A percentile compares a stretch with the other conserved stretches of the same genome.
phyloP scores from a whole-genome alignment of 1,140 invertebrate genomes.

The Gryon sp. region DNA sequence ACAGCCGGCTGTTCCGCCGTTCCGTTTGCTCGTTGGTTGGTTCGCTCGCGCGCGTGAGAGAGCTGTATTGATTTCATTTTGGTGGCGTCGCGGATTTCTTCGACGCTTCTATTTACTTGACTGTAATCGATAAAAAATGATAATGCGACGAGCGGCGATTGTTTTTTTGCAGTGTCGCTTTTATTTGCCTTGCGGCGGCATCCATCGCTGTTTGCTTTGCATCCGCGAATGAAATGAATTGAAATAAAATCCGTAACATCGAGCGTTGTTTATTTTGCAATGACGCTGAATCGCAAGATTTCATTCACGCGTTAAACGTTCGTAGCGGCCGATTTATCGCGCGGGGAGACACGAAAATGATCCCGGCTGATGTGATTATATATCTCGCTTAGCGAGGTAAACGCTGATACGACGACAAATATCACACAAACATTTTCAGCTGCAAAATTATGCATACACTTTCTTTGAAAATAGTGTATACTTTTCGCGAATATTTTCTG shows the following conservation, averaged over 20 bases:
- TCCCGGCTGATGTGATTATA: constrained; percentile 12
- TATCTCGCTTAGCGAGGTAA: neutral
- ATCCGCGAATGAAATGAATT: constrained; percentile 41
- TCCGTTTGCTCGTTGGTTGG: too few species aligned
- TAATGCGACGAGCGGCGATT: constrained; percentile 28
- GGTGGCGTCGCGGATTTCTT: constrained; percentile 31
- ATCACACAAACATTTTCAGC: too few species aligned
- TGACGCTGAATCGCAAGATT: constrained; percentile 30
- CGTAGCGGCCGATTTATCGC: constrained; percentile 13
- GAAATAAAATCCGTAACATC: constrained; percentile 35
- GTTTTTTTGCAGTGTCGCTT: constrained; percentile 35
- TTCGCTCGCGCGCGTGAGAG: constrained; percentile 7
- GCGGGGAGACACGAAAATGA: neutral
- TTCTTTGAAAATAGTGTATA: too few species aligned
- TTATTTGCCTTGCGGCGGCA: constrained; percentile 21
- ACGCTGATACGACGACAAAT: too few species aligned
- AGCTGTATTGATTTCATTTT: constrained; percentile 56
- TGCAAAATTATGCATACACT: neutral
- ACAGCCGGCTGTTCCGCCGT: constrained; percentile 9
- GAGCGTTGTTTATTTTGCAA: constrained; percentile 31
- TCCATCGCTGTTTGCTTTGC: constrained; percentile 24
- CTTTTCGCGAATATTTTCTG: too few species aligned
- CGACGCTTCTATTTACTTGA: constrained; percentile 30
- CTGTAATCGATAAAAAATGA: constrained; percentile 50
- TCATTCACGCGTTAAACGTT: constrained; percentile 29